Evolutionary conservation across 2,888 invertebrate species (phyloP), one percentile per base, ranked within the genome.

Genomic region (Lasioglossum figueresi): DNA sequence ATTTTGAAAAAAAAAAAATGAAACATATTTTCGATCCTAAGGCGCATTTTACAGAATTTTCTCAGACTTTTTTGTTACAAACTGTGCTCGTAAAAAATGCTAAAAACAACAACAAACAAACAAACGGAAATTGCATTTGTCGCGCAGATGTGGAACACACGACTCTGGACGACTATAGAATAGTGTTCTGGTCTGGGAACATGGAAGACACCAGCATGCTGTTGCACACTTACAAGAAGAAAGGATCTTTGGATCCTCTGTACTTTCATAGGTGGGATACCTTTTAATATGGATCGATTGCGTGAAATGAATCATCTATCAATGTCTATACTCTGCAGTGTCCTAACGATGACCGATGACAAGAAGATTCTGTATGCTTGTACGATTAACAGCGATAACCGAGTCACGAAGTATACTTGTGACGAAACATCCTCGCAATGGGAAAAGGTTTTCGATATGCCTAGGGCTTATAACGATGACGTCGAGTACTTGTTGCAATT

Each of bases 101-200:
- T n/a, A n/a, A 40, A 2, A 12, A 2, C n/a, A n/a, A n/a, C n/a
- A n/a, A n/a, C n/a, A 43, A 40, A 12, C 2, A 12, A 6, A 37
- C 0, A 12, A 12, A 43, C 12, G 12, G 34, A 43, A 23, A 74
- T 48, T 52, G 4, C 10, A 56, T 75, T 12, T 77, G 68, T 59
- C 87, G 83, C 90, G 96, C 95, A 82, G 95, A 88, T 43, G 97
- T 98, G 95, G 97, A 98, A 91, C 98, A 97, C 92, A 96, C 96
- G 3, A 96, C 96, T 85, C 95, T 97, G 56, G 96, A 96, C 8
- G 97, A 97, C 87, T 97, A 97, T 92, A 96, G 97, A 85, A 96
- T 97, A 4, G 95, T 97, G 23, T 97, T 97, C 94, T 98, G 98
- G 98, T 97, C 97, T 71, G 98, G 98, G 2, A 97, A 96, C 88